Conservation (phyloP, 2,113 vertebrate genomes). For the Prolemur simus region DNA sequence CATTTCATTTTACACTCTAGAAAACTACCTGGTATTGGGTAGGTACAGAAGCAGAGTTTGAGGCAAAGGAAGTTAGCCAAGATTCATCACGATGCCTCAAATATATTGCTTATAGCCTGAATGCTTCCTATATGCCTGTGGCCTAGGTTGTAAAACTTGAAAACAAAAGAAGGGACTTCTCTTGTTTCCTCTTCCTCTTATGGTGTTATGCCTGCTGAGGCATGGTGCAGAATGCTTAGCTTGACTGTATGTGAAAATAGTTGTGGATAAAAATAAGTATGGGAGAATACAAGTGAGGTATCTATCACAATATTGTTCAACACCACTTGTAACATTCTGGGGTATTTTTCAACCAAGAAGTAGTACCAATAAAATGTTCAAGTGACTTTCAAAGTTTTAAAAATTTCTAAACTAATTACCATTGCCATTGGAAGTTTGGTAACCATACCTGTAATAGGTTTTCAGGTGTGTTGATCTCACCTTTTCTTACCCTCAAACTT, state of each 20-base stretch:
- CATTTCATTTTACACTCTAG: neutral
- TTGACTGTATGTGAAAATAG: neutral
- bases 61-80: neutral
- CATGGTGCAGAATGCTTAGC: neutral
- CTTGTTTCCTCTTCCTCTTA: neutral
- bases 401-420: neutral
- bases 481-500: neutral
- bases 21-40: neutral
- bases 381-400: neutral
- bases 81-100: neutral
- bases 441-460: neutral
- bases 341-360: neutral
- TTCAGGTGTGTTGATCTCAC: neutral
- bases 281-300: neutral
- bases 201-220: neutral
- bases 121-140: neutral
- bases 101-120: neutral
- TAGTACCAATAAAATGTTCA: neutral
- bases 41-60: neutral
- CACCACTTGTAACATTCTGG: neutral
- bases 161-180: neutral
- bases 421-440: neutral
- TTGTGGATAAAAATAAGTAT: neutral
- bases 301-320: neutral
- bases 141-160: neutral